Evolutionary conservation across 2,888 invertebrate species (phyloP), one percentile per base, ranked within the genome.

Genomic region (Tiliacea citrago): DNA sequence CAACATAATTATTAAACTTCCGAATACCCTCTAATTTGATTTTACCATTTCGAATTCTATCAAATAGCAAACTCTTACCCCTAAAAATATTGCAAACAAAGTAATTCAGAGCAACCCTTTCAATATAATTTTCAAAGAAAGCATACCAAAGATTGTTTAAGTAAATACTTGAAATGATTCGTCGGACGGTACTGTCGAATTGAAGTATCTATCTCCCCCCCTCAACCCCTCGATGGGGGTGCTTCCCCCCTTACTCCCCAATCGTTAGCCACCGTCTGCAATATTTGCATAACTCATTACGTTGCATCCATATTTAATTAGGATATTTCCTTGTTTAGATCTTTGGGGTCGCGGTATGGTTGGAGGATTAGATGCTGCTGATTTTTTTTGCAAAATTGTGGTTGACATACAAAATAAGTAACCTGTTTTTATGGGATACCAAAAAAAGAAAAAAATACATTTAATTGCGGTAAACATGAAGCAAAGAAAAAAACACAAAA

Each of bases 231-330:
- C 65, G 62, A 53, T 65, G 73, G 66, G 53, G 61, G 45, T 69
- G 65, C 74, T 67, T 65, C 74, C 74, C 63, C 72, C 76, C 62
- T 53, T 68, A 68, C 86, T 87, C 86, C 88, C 81, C 88, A 90
- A 90, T 94, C 94, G 94, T 94, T 94, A 93, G 92, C 92, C 89
- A 91, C 88, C 93, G 92, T 93, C 94, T 94, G 92, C 92, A 92
- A 93, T 94, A 96, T 96, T 96, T 95, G 93, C 93, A 95, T 96
- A 95, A 94, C 95, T 96, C 95, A 96, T 96, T 95, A 95, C 91
- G 91, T 89, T 94, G 95, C 95, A 96, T 96, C 92, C 94, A 96
- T 96, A 96, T 96, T 96, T 96, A 96, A 96, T 95, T 95, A 95
- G 94, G 91, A 94, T 92, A 94, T 94, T 95, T 94, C 91, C 94